Base-by-base conservation (phyloP, 2,113 vertebrate species). In the Notechis scutatus region DNA sequence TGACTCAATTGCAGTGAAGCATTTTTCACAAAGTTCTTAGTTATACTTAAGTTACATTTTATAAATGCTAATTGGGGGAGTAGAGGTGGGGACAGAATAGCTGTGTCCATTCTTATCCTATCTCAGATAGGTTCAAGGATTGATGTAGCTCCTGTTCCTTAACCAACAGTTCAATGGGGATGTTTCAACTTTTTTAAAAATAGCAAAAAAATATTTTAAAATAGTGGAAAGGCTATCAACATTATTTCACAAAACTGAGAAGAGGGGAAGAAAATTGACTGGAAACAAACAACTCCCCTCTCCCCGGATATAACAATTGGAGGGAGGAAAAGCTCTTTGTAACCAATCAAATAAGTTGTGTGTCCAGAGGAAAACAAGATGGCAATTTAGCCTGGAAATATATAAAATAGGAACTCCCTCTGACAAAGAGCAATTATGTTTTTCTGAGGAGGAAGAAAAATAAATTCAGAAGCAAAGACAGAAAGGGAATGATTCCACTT, bases 1-100 rank as follows among this genome's bases (percentile, higher is more conserved):
- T 98, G 97, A 98, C 96, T 98, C 97, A 98, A 96, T 98, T 98
- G 96, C 97, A 97, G 97, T 96, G 95, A 97, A 97, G 95, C 81
- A 92, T 96, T 95, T 96, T 97, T 96, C 96, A 95, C 95, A 93
- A 95, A 93, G 93, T 96, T 97, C 88, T 94, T 91, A 18, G 90
- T 95, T 93, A 96, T 90, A 93, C 93, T 89, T 97, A 98, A 97
- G 97, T 97, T 96, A 97, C 96, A 97, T 97, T 97, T 97, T 94
- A 94, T 95, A 95, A 95, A 95, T 93, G 87, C 89, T 96, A 96
- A 88, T 90, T 91, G 39, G 11, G 29, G 1, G 1, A 14, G 14
- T 89, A 94, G 7, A 42, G 18, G 34, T 21, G 74, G 18, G 74
- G 74, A 69, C 90, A 42, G 14, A 94, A 1, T 2, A 88, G n/a